Conservation (phyloP, 2,888 invertebrate species). For the Frankliniella fusca region DNA sequence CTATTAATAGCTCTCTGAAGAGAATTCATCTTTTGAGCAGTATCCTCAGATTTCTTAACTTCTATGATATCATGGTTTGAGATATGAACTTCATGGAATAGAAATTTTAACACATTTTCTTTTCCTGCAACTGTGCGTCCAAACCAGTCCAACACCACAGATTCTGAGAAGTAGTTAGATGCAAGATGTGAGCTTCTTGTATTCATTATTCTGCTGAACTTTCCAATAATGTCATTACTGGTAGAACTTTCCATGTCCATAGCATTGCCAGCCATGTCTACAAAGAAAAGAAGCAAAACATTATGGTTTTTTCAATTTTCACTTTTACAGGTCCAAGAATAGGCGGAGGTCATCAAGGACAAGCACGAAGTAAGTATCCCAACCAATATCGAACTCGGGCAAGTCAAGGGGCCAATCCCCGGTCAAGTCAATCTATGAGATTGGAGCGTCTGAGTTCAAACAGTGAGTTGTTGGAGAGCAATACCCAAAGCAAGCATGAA, state of each 20-base stretch:
- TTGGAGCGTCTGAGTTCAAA: background rate
- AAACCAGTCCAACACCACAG: background rate
- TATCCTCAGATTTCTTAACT: background rate
- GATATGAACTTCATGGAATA: background rate
- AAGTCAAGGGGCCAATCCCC: too few species aligned
- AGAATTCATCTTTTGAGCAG: background rate
- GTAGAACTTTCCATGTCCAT: background rate
- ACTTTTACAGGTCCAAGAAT: background rate
- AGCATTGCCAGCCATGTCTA: background rate
- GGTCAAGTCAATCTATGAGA: background rate
- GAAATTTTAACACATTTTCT: background rate
- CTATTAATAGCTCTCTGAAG: background rate
- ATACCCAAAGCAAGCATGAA: background rate
- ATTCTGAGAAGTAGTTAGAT: background rate
- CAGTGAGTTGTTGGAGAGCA: background rate
- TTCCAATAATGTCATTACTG: background rate
- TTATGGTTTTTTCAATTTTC: background rate
- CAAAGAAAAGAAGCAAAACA: background rate
- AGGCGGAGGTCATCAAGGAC: background rate
- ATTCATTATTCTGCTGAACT: background rate
- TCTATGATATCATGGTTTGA: background rate
- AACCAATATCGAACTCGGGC: background rate
- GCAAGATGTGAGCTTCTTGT: background rate
- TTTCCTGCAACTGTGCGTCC: background rate
- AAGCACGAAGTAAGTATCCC: slow-evolving; percentile 4